These are phyloP conservation scores for Lucilia cuprina DNA, from an alignment of 1,140 invertebrate genomes.

Conservation along the genomic window DNA sequence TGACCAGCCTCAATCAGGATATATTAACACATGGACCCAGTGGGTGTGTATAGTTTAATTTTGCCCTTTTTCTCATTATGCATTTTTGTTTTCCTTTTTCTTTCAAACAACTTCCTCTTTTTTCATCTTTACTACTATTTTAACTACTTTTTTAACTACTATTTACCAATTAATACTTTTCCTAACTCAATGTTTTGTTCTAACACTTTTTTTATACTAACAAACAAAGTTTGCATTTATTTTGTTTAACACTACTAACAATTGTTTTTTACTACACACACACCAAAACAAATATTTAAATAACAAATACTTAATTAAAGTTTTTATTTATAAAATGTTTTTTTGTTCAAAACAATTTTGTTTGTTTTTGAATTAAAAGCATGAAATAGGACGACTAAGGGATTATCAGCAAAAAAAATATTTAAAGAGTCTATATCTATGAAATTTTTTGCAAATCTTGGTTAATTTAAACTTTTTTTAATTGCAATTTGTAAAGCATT, in stretches of 20 bases:
- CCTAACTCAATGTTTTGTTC: background rate
- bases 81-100: background rate
- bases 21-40: constrained; percentile 42
- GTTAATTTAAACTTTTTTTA: too few relatives aligned
- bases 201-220: background rate
- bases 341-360: too few relatives aligned
- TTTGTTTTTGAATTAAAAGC: too few relatives aligned
- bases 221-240: background rate
- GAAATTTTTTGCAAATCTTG: too few relatives aligned
- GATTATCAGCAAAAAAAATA: too few relatives aligned
- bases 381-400: too few relatives aligned
- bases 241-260: background rate
- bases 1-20: constrained; percentile 56
- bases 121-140: background rate
- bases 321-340: background rate
- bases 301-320: background rate
- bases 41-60: constrained; percentile 42
- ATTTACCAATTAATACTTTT: background rate
- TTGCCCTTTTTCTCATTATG: background rate
- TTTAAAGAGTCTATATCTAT: too few relatives aligned
- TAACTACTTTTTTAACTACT: background rate
- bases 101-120: background rate
- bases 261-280: background rate
- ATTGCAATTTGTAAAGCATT: too few relatives aligned
- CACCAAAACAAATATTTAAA: background rate